phyloP scores from a whole-genome alignment of 1,140 invertebrate species.

The Anastrepha obliqua region DNA sequence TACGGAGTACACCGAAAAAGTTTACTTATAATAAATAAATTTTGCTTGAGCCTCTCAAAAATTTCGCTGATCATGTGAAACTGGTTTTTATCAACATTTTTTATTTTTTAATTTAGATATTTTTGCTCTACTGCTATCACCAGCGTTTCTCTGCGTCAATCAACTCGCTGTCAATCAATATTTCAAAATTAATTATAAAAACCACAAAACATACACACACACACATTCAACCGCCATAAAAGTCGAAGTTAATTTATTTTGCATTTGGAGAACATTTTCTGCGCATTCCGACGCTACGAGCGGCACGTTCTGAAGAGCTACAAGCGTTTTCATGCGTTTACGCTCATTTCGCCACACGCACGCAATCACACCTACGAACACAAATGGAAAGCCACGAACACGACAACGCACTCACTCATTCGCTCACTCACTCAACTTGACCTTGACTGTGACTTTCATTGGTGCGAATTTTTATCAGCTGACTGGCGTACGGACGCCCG shows the following conservation, averaged over 20 bases:
- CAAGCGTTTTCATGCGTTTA: neutral
- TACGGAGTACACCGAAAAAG: too few species aligned
- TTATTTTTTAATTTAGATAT: too few species aligned
- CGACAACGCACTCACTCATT: neutral
- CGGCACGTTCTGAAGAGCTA: too few species aligned
- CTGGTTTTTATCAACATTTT: too few species aligned
- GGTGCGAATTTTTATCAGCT: slow-evolving; percentile 33
- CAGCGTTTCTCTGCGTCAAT: too few species aligned
- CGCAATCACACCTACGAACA: neutral
- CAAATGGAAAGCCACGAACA: neutral
- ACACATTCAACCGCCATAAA: neutral
- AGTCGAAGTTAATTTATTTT: neutral
- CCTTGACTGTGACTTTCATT: slow-evolving; percentile 58
- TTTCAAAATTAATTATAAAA: neutral
- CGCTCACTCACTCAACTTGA: slow-evolving; percentile 27
- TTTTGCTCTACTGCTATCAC: too few species aligned
- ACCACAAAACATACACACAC: neutral
- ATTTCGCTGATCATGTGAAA: too few species aligned
- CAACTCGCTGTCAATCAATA: neutral
- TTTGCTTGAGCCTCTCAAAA: too few species aligned
- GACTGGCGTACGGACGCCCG: neutral
- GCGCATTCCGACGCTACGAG: neutral
- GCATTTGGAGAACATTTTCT: neutral
- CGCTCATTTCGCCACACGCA: neutral
- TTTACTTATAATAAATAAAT: too few species aligned